phyloP scores from a whole-genome alignment of 37 sponge, comb jelly and placozoan genomes.

The Eunapius fragilis region DNA sequence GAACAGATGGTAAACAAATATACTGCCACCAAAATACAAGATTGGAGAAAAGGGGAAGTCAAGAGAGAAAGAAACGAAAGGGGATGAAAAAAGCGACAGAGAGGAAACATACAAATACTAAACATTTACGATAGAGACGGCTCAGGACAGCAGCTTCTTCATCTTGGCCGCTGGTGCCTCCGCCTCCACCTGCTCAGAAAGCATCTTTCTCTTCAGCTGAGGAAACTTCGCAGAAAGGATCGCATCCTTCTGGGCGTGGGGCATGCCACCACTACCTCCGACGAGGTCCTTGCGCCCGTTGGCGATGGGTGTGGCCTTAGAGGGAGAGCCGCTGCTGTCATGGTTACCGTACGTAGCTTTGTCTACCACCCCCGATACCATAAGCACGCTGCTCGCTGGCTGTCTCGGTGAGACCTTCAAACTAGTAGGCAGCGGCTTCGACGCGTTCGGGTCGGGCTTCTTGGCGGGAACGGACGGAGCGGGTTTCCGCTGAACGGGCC shows the following conservation, averaged over 20 bases:
- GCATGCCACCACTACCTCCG: not conserved
- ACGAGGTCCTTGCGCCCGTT: not conserved
- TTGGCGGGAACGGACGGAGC: not conserved
- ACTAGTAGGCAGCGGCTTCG: not conserved
- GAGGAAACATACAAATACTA: not conserved
- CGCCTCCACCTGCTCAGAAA: not conserved
- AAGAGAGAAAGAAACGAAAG: not conserved
- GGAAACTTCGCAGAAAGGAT: conserved; percentile 77
- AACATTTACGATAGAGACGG: not conserved
- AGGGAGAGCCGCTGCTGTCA: not conserved
- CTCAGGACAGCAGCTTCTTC: not conserved
- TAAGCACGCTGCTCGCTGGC: not conserved
- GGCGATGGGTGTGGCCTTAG: not conserved
- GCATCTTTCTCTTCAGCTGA: conserved; percentile 53
- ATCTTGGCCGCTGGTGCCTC: not conserved
- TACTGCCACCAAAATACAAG: not conserved
- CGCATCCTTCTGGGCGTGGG: conserved; percentile 42
- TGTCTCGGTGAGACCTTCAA: not conserved
- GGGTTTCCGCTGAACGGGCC: not conserved
- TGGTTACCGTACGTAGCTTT: conserved; percentile 4
- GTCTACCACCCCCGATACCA: not conserved
- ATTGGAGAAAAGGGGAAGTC: not conserved
- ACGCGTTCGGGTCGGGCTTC: not conserved
- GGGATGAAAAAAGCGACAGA: not conserved
- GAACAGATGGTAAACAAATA: too few relatives aligned